A percentile compares a stretch with the other conserved stretches of the same genome.
These are phyloP conservation scores for Microtus ochrogaster DNA, from an alignment of 2,113 vertebrate species.

Conservation along the genomic window DNA sequence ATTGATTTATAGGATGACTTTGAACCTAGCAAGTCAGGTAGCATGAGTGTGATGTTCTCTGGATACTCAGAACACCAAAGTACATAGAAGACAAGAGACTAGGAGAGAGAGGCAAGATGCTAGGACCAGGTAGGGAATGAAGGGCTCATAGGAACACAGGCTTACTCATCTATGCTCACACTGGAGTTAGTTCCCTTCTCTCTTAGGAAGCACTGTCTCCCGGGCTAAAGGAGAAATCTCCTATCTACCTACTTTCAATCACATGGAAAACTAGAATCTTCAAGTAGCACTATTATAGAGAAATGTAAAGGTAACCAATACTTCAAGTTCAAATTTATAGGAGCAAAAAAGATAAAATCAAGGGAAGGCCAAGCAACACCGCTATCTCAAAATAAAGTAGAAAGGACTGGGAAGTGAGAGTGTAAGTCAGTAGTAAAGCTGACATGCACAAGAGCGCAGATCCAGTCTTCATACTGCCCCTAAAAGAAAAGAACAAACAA, in stretches of 20 bases:
- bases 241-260: not conserved
- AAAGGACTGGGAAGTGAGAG: too few relatives aligned
- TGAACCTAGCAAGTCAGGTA: not conserved
- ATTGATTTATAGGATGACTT: slow-evolving; percentile 14
- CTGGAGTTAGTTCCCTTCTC: too few relatives aligned
- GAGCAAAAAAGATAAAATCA: not conserved
- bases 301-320: not conserved
- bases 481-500: not conserved
- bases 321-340: not conserved
- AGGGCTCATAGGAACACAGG: not conserved
- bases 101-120: not conserved
- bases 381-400: not conserved
- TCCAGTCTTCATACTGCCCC: not conserved
- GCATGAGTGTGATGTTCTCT: not conserved
- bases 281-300: not conserved
- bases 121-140: not conserved
- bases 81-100: not conserved
- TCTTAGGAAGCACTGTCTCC: not conserved
- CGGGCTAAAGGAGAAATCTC: not conserved
- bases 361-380: not conserved
- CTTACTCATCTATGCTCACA: not conserved
- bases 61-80: not conserved
- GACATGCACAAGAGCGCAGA: not conserved
- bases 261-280: not conserved
- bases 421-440: not conserved